These are phyloP conservation scores for Sebastes iracundus DNA, from an alignment of 2,797 vertebrate species.

Conservation along the genomic window DNA sequence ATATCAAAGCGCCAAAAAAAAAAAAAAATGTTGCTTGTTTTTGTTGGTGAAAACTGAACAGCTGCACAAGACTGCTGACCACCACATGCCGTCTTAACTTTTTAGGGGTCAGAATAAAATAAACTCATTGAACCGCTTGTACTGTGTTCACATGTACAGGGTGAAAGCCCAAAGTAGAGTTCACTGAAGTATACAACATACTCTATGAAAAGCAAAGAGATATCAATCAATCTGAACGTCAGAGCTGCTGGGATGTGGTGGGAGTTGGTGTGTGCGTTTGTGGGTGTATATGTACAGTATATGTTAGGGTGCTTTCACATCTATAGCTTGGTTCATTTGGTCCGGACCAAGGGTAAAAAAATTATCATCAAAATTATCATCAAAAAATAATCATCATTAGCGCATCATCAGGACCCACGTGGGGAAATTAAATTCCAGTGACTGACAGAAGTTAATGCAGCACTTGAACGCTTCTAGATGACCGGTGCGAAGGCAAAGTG, in stretches of 20 bases:
- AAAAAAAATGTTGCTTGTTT: slow-evolving; percentile 2
- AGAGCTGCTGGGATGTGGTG: background rate
- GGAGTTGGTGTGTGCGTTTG: background rate
- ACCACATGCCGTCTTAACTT: slow-evolving; percentile 31
- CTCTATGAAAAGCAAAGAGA: background rate
- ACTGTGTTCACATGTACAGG: background rate
- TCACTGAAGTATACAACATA: background rate
- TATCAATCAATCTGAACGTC: background rate
- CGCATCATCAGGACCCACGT: too few relatives aligned
- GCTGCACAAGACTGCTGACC: slow-evolving; percentile 49
- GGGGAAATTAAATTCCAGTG: too few relatives aligned
- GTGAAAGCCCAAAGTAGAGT: background rate
- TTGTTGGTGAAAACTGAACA: slow-evolving; percentile 31
- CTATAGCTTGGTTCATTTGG: too few relatives aligned
- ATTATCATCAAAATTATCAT: too few relatives aligned
- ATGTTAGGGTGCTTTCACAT: background rate
- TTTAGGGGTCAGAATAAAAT: slow-evolving; percentile 33
- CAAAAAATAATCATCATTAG: too few relatives aligned
- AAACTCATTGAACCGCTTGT: slow-evolving; percentile 6
- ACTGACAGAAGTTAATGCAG: too few relatives aligned
- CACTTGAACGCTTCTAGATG: too few relatives aligned
- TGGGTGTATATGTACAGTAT: background rate
- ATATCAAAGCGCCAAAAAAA: slow-evolving; percentile 36
- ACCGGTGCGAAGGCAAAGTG: too few relatives aligned
- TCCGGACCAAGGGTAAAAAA: too few relatives aligned